Percentiles rank a stretch among this genome's conserved stretches.
Conservation (phyloP, 2,888 invertebrate genomes). For the Nebria salina region DNA sequence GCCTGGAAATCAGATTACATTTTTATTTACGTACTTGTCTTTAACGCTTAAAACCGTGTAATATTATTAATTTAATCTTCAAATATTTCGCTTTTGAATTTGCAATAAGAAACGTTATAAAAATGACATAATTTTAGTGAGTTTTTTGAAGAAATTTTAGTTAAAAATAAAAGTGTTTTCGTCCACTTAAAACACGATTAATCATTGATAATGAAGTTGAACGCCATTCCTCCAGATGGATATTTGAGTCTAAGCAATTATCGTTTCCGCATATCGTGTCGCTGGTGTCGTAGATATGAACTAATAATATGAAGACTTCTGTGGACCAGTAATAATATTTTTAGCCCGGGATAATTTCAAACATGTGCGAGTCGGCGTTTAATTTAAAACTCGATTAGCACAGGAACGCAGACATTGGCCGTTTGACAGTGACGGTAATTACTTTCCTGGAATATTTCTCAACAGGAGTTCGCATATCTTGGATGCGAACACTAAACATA, state of each 20-base stretch:
- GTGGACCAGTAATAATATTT: slow-evolving; percentile 19
- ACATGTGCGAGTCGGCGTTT: slow-evolving; percentile 36
- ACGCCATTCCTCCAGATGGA: slow-evolving; percentile 3
- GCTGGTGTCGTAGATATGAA: background rate
- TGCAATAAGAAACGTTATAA: too few species aligned
- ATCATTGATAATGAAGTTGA: slow-evolving; percentile 39
- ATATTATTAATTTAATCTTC: too few species aligned
- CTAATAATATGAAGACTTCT: background rate
- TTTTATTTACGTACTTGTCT: too few species aligned
- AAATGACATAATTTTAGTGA: too few species aligned
- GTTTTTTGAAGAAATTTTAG: too few species aligned
- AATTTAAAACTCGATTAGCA: slow-evolving; percentile 43
- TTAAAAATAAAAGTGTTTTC: too few species aligned
- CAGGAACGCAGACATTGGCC: background rate
- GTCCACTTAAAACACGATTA: slow-evolving; percentile 41
- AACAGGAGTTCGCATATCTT: background rate
- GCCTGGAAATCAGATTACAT: background rate
- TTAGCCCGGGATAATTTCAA: slow-evolving; percentile 32
- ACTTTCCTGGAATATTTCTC: background rate
- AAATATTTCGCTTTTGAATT: too few species aligned
- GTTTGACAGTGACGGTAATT: slow-evolving; percentile 2
- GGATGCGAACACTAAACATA: background rate
- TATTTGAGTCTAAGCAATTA: slow-evolving; percentile 26
- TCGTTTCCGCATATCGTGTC: slow-evolving; percentile 35
- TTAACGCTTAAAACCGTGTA: too few species aligned